These are phyloP conservation scores for Ptilonorhynchus violaceus DNA, from an alignment of 2,113 vertebrate genomes.

Conservation along the genomic window DNA sequence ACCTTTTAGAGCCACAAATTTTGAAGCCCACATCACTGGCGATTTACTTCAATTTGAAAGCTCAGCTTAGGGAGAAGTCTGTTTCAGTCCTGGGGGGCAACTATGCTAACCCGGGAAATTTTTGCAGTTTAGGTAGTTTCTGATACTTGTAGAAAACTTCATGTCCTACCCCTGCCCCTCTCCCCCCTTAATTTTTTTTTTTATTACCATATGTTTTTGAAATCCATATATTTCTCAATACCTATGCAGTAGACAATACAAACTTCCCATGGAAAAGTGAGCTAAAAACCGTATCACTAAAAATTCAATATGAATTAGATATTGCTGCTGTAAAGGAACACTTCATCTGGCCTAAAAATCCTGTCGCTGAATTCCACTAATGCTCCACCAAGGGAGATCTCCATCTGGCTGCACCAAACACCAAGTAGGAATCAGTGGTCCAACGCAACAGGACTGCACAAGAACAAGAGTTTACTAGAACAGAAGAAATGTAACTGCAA, in stretches of 20 bases:
- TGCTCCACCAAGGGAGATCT: not conserved
- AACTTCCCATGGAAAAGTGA: not conserved
- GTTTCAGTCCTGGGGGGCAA: not conserved
- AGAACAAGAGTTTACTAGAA: not conserved
- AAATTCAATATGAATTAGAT: not conserved
- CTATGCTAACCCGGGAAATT: not conserved
- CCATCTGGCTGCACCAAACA: not conserved
- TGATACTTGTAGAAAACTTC: not conserved
- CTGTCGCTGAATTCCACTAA: not conserved
- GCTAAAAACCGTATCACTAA: not conserved
- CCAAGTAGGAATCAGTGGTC: not conserved
- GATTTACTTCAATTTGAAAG: not conserved
- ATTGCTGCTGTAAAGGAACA: not conserved
- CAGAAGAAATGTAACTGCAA: fast-evolving
- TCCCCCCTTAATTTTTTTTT: fast-evolving
- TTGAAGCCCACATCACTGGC: not conserved
- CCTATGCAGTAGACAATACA: not conserved
- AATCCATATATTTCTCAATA: not conserved
- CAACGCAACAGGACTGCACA: not conserved
- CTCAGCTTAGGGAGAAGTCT: not conserved
- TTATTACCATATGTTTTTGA: no score
- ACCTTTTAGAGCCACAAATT: not conserved
- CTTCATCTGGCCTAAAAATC: not conserved
- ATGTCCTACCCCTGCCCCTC: not conserved
- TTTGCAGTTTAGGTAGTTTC: not conserved